A percentile compares a stretch with the other conserved stretches of the same genome.
These are phyloP conservation scores for Neolamprologus falcicula DNA, from an alignment of 2,113 vertebrate genomes.

Conservation along the genomic window DNA sequence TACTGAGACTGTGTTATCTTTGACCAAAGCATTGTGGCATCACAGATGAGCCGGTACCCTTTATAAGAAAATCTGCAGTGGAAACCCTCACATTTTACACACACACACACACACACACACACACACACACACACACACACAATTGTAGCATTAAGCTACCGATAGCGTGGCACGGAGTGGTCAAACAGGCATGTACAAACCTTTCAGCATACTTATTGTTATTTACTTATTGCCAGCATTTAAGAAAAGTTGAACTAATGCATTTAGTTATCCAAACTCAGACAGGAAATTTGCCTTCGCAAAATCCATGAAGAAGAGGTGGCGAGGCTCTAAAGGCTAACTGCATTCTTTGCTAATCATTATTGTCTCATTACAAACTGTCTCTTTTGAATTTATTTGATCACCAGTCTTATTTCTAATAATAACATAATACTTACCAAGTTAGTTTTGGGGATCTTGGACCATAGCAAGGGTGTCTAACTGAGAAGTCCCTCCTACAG, in stretches of 20 bases:
- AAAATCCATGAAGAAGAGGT: constrained; percentile 31
- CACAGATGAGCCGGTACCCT: constrained; percentile 17
- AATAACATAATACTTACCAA: background rate
- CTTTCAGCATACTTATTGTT: constrained; percentile 43
- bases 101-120: background rate
- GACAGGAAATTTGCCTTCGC: constrained; percentile 62
- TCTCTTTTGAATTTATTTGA: background rate
- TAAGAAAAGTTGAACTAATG: constrained; percentile 71
- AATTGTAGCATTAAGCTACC: background rate
- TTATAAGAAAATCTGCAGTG: background rate
- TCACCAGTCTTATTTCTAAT: background rate
- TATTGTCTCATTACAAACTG: background rate
- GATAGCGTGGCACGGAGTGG: constrained; percentile 60
- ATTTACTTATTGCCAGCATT: constrained; percentile 37
- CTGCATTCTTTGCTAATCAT: background rate
- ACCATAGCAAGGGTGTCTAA: background rate
- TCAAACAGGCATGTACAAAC: constrained; percentile 47
- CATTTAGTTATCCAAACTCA: constrained; percentile 61
- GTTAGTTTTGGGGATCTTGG: background rate
- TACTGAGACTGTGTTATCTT: constrained; percentile 43
- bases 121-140: background rate
- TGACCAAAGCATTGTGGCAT: constrained; percentile 35
- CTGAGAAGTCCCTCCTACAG: background rate
- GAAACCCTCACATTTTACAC: background rate
- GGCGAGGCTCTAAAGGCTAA: constrained; percentile 26